Percentiles rank a stretch among this genome's conserved stretches.
These are phyloP conservation scores for Eidolon dupreanum DNA, from an alignment of 2,797 vertebrate species.

Conservation along the genomic window DNA sequence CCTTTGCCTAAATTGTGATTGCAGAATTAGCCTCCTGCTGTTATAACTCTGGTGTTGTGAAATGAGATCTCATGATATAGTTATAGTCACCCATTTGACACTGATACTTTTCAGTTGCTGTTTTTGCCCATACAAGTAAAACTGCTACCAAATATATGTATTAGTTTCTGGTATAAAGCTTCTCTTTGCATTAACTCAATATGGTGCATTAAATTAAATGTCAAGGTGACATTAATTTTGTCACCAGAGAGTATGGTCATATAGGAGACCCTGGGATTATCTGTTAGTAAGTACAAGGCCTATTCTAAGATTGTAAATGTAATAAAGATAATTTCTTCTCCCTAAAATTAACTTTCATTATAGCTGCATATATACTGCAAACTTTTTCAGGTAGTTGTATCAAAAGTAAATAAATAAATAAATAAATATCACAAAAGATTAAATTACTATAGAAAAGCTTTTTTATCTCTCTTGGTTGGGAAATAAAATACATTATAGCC, in stretches of 20 bases:
- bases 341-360: not conserved
- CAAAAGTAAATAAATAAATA: constrained; percentile 21
- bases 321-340: not conserved
- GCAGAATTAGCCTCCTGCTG: constrained; percentile 69
- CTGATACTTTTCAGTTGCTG: constrained; percentile 34
- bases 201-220: not conserved
- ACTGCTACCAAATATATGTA: constrained; percentile 33
- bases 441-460: not conserved
- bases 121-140: constrained; percentile 54
- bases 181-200: not conserved
- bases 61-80: constrained; percentile 60
- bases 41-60: constrained; percentile 56
- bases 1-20: constrained; percentile 58
- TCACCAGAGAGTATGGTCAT: not conserved
- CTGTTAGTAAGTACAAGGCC: not conserved
- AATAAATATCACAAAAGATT: not conserved
- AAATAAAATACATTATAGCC: not conserved
- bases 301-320: not conserved
- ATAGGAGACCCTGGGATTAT: not conserved
- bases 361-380: not conserved
- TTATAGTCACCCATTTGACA: constrained; percentile 42
- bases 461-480: not conserved
- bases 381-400: not conserved
- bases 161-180: not conserved
- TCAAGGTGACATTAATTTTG: not conserved